Percentiles rank a stretch among this genome's conserved stretches.
These are phyloP conservation scores for Passer montanus DNA, from an alignment of 2,113 vertebrate species.

Conservation along the genomic window DNA sequence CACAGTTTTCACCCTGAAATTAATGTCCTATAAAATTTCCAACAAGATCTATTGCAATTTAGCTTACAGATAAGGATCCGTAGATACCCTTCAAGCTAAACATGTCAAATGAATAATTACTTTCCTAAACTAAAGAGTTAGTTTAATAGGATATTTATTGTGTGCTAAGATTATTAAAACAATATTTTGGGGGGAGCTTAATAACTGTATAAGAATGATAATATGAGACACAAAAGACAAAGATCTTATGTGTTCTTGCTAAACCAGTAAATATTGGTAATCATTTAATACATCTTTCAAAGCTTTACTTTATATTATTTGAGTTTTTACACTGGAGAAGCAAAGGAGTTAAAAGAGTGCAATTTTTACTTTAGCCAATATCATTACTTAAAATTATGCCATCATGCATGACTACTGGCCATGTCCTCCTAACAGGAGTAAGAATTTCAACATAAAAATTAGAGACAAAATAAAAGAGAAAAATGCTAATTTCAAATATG, in stretches of 20 bases:
- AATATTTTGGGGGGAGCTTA: slow-evolving; percentile 50
- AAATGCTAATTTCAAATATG: not conserved
- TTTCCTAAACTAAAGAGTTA: slow-evolving; percentile 50
- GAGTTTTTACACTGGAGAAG: not conserved
- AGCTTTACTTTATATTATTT: not conserved
- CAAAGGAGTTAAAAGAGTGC: not conserved
- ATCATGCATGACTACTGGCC: not conserved
- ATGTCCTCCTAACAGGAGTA: not conserved
- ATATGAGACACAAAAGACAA: slow-evolving; percentile 44
- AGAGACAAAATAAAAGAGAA: not conserved
- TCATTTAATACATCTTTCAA: slow-evolving; percentile 10
- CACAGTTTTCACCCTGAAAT: slow-evolving; percentile 1
- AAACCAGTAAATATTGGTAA: slow-evolving; percentile 45
- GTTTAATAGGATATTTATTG: slow-evolving; percentile 63
- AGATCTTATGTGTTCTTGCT: slow-evolving; percentile 20
- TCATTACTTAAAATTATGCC: not conserved
- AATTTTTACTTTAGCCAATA: not conserved
- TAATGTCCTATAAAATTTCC: slow-evolving; percentile 40
- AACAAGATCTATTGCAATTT: slow-evolving; percentile 29
- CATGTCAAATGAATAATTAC: slow-evolving; percentile 66
- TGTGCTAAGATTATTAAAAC: slow-evolving; percentile 69
- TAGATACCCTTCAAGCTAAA: slow-evolving; percentile 62
- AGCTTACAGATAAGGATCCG: slow-evolving; percentile 57
- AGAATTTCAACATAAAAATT: not conserved
- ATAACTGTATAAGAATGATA: slow-evolving; percentile 51